Evolutionary conservation across 2,113 vertebrate species (phyloP), one percentile per base, ranked within the genome.

Genomic region (Chaetura pelagica): DNA sequence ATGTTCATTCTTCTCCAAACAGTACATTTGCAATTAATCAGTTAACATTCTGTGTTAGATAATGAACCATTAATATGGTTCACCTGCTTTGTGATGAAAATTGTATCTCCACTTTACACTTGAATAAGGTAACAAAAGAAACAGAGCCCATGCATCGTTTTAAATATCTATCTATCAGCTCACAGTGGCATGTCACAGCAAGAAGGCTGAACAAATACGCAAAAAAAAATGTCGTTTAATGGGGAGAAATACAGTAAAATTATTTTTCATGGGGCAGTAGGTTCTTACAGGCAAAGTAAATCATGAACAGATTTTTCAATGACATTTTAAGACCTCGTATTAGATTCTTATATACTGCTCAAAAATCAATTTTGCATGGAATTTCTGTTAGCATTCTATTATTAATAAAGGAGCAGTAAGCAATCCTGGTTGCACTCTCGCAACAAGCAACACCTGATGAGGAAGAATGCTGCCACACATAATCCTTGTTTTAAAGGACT

Each of bases 311-410:
- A 98, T 98, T 98, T 97, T 97, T 98, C 98, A 97, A 97, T 98
- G 97, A 98, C 97, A 97, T 97, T 98, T 98, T 96, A 97, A 97
- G 96, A 95, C 95, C 92, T 94, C 49, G 91, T 97, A 97, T 96
- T 96, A 96, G 84, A 97, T 95, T 97, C 91, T 98, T 97, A 97
- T 71, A 96, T 84, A 97, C 95, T 96, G 95, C 95, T 97, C 97
- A 97, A 98, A 97, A 98, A 98, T 98, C 97, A 98, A 97, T 98
- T 97, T 97, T 97, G 93, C 95, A 95, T 96, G 95, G 97, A 97
- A 98, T 98, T 97, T 97, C 97, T 97, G 93, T 90, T 95, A 97
- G 96, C 30, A 32, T 93, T 96, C 97, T 97, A 96, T 97, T 98
- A 98, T 98, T 98, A 98, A 98, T 97, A 97, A 97, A 97, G 96